Evolutionary conservation across 2,113 vertebrate genomes (phyloP), one percentile per base, ranked within the genome.

Genomic region (Equus quagga): DNA sequence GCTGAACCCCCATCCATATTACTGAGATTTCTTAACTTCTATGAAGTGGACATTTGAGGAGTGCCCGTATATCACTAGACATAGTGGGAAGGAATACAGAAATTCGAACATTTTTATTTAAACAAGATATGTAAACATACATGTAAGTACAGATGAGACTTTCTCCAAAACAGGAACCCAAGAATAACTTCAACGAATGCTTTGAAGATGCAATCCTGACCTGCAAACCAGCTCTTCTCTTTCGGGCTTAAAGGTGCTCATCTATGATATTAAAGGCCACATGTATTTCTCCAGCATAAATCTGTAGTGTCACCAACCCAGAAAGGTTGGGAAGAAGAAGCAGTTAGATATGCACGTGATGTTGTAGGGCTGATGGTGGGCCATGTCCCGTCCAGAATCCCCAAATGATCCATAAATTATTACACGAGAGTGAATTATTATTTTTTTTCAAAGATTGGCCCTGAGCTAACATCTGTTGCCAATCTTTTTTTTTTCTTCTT

Each of bases 371-470:
- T 88, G 46, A 81, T 49, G 87, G 36, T 17, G 24, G 46, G n/a
- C 31, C n/a, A 11, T 67, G 31, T 21, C 54, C 21, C 86, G 10
- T 88, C 41, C 44, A n/a, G 56, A 96, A 69, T 23, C 36, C 56
- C 41, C n/a, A 91, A 81, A 78, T 56, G 8, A 84, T 11, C 33
- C 46, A 7, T 36, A 64, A 58, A 70, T 69, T 83, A n/a, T 33
- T 83, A 7, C n/a, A 75, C 56, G 23, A 86, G 21, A 87, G 26
- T 92, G 73, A 90, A 88, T 94, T 91, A 76, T 58, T 92, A n/a
- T 93, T 94, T 41, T 41, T 41, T 41, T 41, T 41, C 36, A 41
- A 41, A 41, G 36, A 41, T 41, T 41, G 36, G 36, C 36, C 36
- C 36, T 41, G 36, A 41, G 36, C 36, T 41, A 41, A 41, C 36